A percentile compares a stretch with the other conserved stretches of the same genome.
Evolutionary conservation across 2,797 vertebrate genomes (phyloP).

Genomic region (Lithobates sylvaticus): DNA sequence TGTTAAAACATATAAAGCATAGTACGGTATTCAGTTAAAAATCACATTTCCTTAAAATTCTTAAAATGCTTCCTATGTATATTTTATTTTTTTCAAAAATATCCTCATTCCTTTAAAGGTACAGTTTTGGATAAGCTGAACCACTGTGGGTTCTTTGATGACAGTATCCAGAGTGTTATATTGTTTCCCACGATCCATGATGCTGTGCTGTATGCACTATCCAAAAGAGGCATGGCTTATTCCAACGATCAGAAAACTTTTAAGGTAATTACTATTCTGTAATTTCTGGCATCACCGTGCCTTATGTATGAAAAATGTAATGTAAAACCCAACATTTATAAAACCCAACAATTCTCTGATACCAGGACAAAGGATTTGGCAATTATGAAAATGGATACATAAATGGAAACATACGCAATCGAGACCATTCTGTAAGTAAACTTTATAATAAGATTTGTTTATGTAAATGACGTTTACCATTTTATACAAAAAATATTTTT

Average conservation of each 20-base stretch:
- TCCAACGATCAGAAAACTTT: background rate
- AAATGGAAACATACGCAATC: constrained; percentile 3
- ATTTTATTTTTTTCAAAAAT: too few relatives aligned
- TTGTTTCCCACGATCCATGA: constrained; percentile 93
- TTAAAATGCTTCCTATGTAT: too few relatives aligned
- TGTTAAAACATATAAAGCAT: too few relatives aligned
- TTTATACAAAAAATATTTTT: too few relatives aligned
- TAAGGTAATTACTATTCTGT: background rate
- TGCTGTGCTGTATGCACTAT: constrained; percentile 84
- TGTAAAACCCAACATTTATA: background rate
- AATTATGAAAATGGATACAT: constrained; percentile 7
- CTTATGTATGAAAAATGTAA: too few relatives aligned
- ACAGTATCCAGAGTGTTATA: constrained; percentile 86
- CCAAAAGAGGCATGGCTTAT: constrained; percentile 73
- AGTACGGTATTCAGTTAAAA: too few relatives aligned
- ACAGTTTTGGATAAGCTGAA: constrained; percentile 89
- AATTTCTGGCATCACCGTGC: background rate
- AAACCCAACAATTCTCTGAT: background rate
- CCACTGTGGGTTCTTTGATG: constrained; percentile 88
- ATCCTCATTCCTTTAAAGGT: constrained; percentile 70
- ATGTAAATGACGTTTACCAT: background rate
- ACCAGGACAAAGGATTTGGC: background rate
- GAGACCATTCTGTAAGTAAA: constrained; percentile 16
- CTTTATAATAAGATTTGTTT: background rate
- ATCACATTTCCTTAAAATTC: too few relatives aligned